A percentile compares a stretch with the other conserved stretches of the same genome.
Conservation (phyloP, 2,797 vertebrate species). For the Rhyacichthys aspro region DNA sequence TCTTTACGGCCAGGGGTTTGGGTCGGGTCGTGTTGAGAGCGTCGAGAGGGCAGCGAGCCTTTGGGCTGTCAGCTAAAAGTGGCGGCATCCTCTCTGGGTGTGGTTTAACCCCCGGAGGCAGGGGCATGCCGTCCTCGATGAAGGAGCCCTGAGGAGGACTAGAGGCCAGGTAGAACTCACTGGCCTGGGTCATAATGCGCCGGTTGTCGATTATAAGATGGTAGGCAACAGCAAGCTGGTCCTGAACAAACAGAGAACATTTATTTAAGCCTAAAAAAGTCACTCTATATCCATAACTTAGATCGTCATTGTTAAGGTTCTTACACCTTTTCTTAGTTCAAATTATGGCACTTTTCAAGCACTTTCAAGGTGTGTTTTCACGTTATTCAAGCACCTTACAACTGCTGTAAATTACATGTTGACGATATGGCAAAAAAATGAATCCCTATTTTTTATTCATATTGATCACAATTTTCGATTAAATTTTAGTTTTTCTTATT, state of each 20-base stretch:
- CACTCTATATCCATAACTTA: no score
- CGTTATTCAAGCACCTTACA: no score
- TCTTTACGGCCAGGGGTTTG: constrained; percentile 95
- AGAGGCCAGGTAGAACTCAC: constrained; percentile 98
- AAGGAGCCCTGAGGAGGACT: constrained; percentile 96
- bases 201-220: constrained; percentile 98
- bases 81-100: constrained; percentile 98
- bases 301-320: no score
- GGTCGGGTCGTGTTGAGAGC: constrained; percentile 96
- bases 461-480: no score
- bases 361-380: no score
- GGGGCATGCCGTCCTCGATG: constrained; percentile 92
- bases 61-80: constrained; percentile 93
- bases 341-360: no score
- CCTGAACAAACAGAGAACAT: constrained; percentile 74
- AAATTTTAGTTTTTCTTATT: no score
- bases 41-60: constrained; percentile 91
- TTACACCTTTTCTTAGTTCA: no score
- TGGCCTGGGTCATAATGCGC: constrained; percentile 99
- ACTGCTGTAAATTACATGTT: no score
- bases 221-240: constrained; percentile 95
- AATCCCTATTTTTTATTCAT: no score
- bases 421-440: no score
- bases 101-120: constrained; percentile 91
- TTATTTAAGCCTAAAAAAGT: not conserved